Evolutionary conservation across 2,797 vertebrate species (phyloP).

Genomic region (Enteromius viviparus): DNA sequence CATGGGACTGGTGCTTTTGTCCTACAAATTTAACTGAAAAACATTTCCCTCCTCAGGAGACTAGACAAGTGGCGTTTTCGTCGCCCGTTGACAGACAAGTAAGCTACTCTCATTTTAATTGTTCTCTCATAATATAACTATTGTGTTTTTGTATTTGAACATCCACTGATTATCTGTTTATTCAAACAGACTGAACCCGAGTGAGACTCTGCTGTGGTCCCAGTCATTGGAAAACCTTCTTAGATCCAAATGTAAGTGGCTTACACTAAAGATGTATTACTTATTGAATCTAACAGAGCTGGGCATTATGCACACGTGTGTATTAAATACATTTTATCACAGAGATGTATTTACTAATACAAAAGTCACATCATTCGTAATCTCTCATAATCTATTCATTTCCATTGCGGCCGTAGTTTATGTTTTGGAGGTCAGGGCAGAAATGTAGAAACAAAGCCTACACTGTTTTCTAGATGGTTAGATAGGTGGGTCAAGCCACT

Average conservation of each 20-base stretch:
- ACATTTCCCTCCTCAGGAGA: conserved; percentile 31
- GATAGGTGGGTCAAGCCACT: conserved; percentile 16
- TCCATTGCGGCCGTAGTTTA: background rate
- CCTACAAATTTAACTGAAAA: background rate
- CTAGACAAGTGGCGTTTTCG: conserved; percentile 51
- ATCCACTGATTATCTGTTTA: conserved; percentile 30
- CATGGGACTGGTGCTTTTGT: background rate
- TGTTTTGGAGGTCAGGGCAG: background rate
- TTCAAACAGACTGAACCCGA: conserved; percentile 76
- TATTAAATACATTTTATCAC: background rate
- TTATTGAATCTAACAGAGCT: background rate
- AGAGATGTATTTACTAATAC: no score
- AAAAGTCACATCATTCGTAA: no score
- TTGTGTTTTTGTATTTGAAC: conserved; percentile 29
- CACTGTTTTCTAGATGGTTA: conserved; percentile 21
- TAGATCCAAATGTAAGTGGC: conserved; percentile 84
- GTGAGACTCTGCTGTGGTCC: conserved; percentile 84
- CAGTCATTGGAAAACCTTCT: conserved; percentile 85
- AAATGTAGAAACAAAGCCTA: background rate
- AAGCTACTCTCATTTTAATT: conserved; percentile 12
- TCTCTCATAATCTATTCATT: background rate
- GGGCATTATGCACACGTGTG: background rate
- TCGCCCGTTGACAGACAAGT: conserved; percentile 38
- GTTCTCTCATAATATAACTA: background rate
- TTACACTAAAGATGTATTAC: background rate